phyloP scores from a whole-genome alignment of 2,888 invertebrate species.

The Cistogaster globosa region DNA sequence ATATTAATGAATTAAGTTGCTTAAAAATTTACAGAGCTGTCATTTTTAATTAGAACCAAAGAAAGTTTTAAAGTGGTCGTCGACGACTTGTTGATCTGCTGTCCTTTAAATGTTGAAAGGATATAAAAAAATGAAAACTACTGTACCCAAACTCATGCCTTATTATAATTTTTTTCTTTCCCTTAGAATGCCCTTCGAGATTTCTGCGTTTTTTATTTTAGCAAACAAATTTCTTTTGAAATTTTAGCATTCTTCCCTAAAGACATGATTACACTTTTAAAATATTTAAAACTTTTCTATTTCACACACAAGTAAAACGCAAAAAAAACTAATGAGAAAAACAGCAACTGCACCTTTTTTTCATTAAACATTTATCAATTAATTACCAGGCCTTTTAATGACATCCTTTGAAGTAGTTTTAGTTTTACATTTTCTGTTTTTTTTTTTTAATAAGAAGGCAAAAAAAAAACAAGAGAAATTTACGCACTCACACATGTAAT shows the following conservation, averaged over 20 bases:
- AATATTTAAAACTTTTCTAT: neutral
- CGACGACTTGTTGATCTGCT: too few relatives aligned
- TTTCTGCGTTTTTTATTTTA: neutral
- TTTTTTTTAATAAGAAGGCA: neutral
- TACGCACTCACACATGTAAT: slow-evolving; percentile 30
- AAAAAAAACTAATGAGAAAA: slow-evolving; percentile 26
- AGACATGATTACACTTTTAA: slow-evolving; percentile 21
- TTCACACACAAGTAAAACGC: neutral
- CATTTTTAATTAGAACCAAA: too few relatives aligned
- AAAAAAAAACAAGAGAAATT: slow-evolving; percentile 6
- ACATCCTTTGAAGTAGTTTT: slow-evolving; percentile 45
- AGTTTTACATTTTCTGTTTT: neutral
- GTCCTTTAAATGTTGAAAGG: too few relatives aligned
- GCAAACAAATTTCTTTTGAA: neutral
- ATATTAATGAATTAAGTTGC: too few relatives aligned
- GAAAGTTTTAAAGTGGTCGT: too few relatives aligned
- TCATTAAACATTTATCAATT: slow-evolving; percentile 68
- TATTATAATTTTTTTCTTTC: too few relatives aligned
- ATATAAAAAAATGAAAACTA: too few relatives aligned
- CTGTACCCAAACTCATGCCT: too few relatives aligned
- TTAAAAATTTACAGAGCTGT: too few relatives aligned
- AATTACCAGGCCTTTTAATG: slow-evolving; percentile 60
- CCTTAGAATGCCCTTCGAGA: neutral
- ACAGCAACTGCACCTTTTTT: slow-evolving; percentile 12
- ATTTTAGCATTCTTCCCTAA: slow-evolving; percentile 15